Evolutionary conservation across 2,113 vertebrate species (phyloP).

Genomic region (Genyomyrus donnyi): DNA sequence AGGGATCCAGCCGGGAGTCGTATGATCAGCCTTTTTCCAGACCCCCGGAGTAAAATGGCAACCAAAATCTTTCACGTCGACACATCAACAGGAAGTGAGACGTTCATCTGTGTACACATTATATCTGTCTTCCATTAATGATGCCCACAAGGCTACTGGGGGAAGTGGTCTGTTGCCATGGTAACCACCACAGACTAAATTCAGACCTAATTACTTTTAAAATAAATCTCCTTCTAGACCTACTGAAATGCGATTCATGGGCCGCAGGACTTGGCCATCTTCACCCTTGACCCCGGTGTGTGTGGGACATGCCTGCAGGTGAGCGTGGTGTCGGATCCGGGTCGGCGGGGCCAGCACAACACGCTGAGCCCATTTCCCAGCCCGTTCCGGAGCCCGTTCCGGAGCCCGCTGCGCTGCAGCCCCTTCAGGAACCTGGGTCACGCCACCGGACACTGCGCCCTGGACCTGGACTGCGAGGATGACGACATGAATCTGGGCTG

Average conservation of each 20-base stretch:
- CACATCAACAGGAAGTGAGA: neutral
- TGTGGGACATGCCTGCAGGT: constrained; percentile 61
- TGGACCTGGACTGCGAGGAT: constrained; percentile 91
- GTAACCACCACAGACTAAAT: constrained; percentile 53
- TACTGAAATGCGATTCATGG: neutral
- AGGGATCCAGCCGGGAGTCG: neutral
- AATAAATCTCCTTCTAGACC: constrained; percentile 2
- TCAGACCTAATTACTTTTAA: constrained; percentile 45
- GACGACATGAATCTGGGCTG: constrained; percentile 98
- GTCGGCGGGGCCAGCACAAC: constrained; percentile 80
- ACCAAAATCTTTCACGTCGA: neutral
- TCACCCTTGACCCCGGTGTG: neutral
- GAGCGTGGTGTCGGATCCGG: constrained; percentile 91
- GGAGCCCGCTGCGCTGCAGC: constrained; percentile 80
- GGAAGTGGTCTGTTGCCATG: constrained; percentile 43
- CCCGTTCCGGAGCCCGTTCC: constrained; percentile 90
- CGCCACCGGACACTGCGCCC: constrained; percentile 69
- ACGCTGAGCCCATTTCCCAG: constrained; percentile 91
- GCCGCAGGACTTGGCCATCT: neutral
- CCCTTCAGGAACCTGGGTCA: constrained; percentile 94
- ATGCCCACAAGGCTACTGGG: constrained; percentile 25
- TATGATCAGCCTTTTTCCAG: neutral
- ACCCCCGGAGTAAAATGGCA: neutral
- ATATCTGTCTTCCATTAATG: constrained; percentile 27
- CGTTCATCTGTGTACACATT: neutral